Conservation (phyloP, 1,140 invertebrate species). For the Papilio dardanus region DNA sequence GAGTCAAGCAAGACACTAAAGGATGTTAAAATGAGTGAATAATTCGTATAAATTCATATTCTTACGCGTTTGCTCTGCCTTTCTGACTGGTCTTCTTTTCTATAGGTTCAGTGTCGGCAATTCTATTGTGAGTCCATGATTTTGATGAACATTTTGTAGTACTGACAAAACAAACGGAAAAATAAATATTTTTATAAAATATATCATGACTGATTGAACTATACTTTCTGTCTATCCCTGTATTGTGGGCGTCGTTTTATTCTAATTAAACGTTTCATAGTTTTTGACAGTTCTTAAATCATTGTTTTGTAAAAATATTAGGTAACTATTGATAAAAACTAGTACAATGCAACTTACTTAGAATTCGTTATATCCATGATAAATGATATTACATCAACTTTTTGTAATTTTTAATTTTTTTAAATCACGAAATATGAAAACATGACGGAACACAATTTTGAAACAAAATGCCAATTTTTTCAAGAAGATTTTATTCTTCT, state of each 20-base stretch:
- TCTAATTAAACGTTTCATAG: background rate
- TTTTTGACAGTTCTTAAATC: background rate
- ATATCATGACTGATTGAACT: background rate
- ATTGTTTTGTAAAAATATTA: background rate
- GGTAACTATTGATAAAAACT: slow-evolving; percentile 7
- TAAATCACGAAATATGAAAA: background rate
- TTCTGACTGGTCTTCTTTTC: background rate
- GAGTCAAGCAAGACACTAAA: no score
- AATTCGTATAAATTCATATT: background rate
- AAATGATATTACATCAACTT: background rate
- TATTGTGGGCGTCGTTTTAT: background rate
- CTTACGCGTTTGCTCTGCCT: background rate
- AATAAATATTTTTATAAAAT: background rate
- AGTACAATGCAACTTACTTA: background rate
- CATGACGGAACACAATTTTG: slow-evolving; percentile 16
- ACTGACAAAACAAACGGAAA: background rate
- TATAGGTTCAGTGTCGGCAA: background rate
- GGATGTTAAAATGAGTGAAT: background rate
- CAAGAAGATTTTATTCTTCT: slow-evolving; percentile 2
- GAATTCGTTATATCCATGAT: slow-evolving; percentile 20
- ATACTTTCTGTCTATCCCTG: background rate
- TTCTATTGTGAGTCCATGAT: background rate
- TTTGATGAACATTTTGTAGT: slow-evolving; percentile 9
- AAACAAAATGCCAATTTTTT: background rate
- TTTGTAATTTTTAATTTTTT: slow-evolving; percentile 13